phyloP scores from a whole-genome alignment of 2,888 invertebrate genomes.

The Morpho helenor region DNA sequence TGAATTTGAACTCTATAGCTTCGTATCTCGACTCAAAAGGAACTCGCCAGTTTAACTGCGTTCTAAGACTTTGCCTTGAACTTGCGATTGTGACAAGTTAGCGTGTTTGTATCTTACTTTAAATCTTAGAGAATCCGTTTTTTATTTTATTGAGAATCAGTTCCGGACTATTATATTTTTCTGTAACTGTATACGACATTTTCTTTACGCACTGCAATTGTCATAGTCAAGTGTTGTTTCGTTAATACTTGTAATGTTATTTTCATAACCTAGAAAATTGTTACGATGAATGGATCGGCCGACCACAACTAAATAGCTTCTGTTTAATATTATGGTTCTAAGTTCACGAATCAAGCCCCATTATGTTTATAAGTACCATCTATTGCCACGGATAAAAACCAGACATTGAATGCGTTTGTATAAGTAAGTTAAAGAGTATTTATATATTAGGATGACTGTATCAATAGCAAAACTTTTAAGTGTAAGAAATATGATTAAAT shows the following conservation, averaged over 20 bases:
- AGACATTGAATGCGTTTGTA: slow-evolving; percentile 8
- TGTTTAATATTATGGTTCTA: slow-evolving; percentile 12
- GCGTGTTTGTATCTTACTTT: slow-evolving; percentile 16
- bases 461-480: no score
- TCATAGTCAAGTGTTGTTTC: no score
- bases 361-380: slow-evolving; percentile 9
- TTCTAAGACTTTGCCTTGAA: slow-evolving; percentile 46
- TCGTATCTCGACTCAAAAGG: slow-evolving; percentile 26
- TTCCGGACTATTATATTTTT: slow-evolving; percentile 24
- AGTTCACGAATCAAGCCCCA: slow-evolving; percentile 1
- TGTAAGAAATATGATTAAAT: no score
- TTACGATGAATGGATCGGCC: no score
- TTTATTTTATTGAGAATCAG: slow-evolving; percentile 21
- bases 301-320: neutral
- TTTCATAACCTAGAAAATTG: no score
- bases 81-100: slow-evolving; percentile 40
- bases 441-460: neutral
- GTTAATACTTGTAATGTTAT: no score
- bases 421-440: neutral
- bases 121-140: slow-evolving; percentile 21
- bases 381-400: slow-evolving; percentile 11
- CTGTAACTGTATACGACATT: slow-evolving; percentile 24
- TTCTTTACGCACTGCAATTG: neutral
- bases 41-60: slow-evolving; percentile 1
- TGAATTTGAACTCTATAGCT: slow-evolving; percentile 42